Base-by-base conservation (phyloP, 2,797 vertebrate genomes). In the Esox masquinongy region DNA sequence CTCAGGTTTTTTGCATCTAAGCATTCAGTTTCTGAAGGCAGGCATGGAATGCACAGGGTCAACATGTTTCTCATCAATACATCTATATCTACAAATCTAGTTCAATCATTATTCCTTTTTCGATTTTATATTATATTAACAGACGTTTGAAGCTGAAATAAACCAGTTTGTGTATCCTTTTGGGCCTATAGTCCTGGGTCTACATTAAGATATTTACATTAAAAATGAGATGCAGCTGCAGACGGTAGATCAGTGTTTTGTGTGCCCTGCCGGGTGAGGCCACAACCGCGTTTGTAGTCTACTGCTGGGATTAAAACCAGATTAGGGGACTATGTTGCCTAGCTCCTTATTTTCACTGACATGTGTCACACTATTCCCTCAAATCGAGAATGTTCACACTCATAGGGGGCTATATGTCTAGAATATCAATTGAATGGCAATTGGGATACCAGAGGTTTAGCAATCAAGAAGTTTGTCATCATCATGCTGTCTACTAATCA, bases 221-320 rank as follows among this genome's bases (percentile, higher is more conserved):
- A 24, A 61, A 61, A 26, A 61, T 61, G 6, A 24, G 11, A n/a
- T 24, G 56, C 11, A 61, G 22, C 43, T 47, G 43, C 22, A 26
- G 56, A 61, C 2, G 3, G 9, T 7, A 4, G 56, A 26, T 61
- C 9, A 61, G 5, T 75, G 66, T 34, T 75, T 66, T 66, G 29
- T 34, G 31, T 17, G 16, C 4, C 26, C 61, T 64, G 61, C 26
- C n/a, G 31, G 8, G 19, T 56, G 53, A 56, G n/a, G 53, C 56
- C 22, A 74, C 19, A 17, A 9, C 5, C 31, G 34, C 19, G 4
- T n/a, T 8, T 29, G 24, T 70, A 71, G 49, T 61, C 59, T 34
- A 67, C 69, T 66, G 63, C 9, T 26, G 24, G 61, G 74, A 75
- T 79, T 79, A 72, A 50, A 61, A 53, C 12, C 74, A 75, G 73